phyloP scores from a whole-genome alignment of 2,888 invertebrate genomes.

The Eutolmus rufibarbis region DNA sequence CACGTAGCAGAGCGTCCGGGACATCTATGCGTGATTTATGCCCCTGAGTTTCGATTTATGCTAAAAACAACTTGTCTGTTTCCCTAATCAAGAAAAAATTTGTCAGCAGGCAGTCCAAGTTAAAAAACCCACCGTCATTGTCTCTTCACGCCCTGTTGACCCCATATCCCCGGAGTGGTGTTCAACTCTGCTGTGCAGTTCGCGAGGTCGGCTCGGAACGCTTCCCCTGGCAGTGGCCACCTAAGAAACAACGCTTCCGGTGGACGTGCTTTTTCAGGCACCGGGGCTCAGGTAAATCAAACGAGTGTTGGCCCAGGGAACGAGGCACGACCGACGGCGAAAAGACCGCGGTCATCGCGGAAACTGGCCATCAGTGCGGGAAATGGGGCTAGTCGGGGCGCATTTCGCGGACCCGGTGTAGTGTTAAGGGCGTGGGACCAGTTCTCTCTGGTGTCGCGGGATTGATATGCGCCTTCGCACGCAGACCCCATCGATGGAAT shows the following conservation, averaged over 20 bases:
- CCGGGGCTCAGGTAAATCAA: not conserved
- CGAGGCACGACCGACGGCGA: not conserved
- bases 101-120: not conserved
- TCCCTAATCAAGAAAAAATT: not conserved
- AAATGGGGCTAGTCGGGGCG: not conserved
- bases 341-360: not conserved
- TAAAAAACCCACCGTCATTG: not conserved
- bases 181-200: not conserved
- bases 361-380: slow-evolving; percentile 4
- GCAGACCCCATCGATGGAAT: not conserved
- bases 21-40: not conserved
- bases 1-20: not conserved
- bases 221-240: not conserved
- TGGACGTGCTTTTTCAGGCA: not conserved
- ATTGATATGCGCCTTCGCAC: not conserved
- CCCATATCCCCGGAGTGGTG: not conserved
- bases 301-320: not conserved
- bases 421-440: slow-evolving; percentile 19
- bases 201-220: not conserved
- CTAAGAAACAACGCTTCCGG: not conserved
- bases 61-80: not conserved
- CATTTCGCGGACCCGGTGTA: not conserved
- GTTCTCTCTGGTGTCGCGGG: not conserved
- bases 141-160: slow-evolving; percentile 11
- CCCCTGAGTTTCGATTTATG: not conserved